These are phyloP conservation scores for Dicyrtomina minuta DNA, from an alignment of 2,888 invertebrate species.

Conservation along the genomic window DNA sequence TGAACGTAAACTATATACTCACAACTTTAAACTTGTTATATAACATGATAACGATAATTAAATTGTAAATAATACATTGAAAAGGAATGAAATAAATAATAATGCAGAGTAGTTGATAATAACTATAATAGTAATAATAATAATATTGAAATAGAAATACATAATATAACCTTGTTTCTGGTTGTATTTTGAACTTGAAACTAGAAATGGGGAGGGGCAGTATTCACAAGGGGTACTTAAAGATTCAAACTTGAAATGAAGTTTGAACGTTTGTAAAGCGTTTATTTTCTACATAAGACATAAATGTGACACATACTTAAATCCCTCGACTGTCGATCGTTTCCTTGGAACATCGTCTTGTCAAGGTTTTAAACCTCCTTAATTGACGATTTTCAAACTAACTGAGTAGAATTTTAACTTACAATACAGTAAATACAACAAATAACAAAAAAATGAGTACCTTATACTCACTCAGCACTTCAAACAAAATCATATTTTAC, in stretches of 20 bases:
- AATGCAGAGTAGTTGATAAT: not conserved
- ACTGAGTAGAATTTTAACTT: not conserved
- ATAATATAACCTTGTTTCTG: too few relatives aligned
- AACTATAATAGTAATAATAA: too few relatives aligned
- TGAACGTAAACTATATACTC: too few relatives aligned
- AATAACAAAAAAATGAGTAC: not conserved
- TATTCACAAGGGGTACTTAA: too few relatives aligned
- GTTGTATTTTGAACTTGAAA: too few relatives aligned
- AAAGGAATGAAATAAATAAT: slow-evolving; percentile 3
- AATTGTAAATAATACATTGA: slow-evolving; percentile 1
- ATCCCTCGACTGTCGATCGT: not conserved
- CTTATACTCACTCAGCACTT: not conserved
- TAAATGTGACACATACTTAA: not conserved
- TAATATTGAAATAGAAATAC: too few relatives aligned
- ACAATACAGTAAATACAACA: not conserved
- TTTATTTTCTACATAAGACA: not conserved
- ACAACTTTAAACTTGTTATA: not conserved
- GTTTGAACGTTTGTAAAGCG: not conserved
- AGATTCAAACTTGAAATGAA: too few relatives aligned
- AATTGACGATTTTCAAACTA: too few relatives aligned
- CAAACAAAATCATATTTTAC: not conserved
- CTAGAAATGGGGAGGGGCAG: too few relatives aligned
- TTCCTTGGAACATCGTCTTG: not conserved
- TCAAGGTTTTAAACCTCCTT: too few relatives aligned
- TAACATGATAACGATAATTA: not conserved